Base-by-base conservation (phyloP, 2,113 vertebrate species). In the Prietella phreatophila region DNA sequence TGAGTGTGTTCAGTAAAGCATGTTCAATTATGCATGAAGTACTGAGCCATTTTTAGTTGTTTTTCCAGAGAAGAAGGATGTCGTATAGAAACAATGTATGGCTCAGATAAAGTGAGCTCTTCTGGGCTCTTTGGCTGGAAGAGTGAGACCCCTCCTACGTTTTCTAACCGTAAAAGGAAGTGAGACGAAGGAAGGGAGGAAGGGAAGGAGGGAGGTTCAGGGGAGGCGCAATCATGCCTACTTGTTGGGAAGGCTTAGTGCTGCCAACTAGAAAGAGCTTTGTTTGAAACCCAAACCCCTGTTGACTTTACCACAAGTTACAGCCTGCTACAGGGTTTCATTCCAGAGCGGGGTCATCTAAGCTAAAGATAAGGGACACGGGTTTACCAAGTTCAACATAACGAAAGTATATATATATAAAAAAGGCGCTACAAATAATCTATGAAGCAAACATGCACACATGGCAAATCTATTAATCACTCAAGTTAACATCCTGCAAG, bases 281-380 rank as follows among this genome's bases (percentile, higher is more conserved):
- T 89, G 89, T 92, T 89, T 92, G 88, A 86, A 89, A 90, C 85
- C 17, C 80, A 85, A 92, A 91, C 82, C 50, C 86, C 85, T 86
- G 90, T 92, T 93, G 85, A 78, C 93, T 93, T 94, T 93, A 91
- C 88, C 93, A 91, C 82, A 89, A 84, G 89, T 90, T 83, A 85
- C 56, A 82, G 87, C 80, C 67, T 75, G 75, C 85, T 83, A 22
- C 47, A 80, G 71, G 53, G 47, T 69, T 84, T 89, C 89, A 76
- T 85, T 90, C 85, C 89, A 87, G 67, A 60, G 84, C 36, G 60
- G 85, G 69, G 87, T 88, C 85, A 42, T 86, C 53, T 50, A 60
- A 82, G 87, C 78, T 85, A 63, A 84, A 88, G 85, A 87, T 87
- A 87, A 39, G 27, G 55, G 42, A 88, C 19, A 50, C 20, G 5